A percentile compares a stretch with the other conserved stretches of the same genome.
Conservation (phyloP, 2,888 invertebrate species). For the Scelioninae gen. 1 region DNA sequence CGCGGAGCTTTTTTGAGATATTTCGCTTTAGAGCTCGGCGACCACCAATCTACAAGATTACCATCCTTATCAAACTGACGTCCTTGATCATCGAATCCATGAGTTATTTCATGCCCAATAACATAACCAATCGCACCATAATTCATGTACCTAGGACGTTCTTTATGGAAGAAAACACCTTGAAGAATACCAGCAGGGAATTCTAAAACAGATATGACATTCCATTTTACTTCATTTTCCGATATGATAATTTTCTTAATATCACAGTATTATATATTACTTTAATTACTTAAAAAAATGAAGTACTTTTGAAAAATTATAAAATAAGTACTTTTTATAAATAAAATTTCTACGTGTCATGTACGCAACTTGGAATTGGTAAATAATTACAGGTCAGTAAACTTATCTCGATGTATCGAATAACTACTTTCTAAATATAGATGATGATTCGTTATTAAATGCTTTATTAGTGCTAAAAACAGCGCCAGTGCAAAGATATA, state of each 20-base stretch:
- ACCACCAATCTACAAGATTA: constrained; percentile 97
- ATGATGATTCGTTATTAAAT: background rate
- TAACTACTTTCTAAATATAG: no score
- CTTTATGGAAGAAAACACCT: constrained; percentile 94
- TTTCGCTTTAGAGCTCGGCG: constrained; percentile 90
- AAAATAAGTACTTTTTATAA: no score
- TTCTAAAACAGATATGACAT: constrained; percentile 86
- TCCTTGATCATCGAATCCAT: constrained; percentile 95
- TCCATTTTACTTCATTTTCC: no score
- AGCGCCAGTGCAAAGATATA: no score
- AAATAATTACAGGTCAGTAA: no score
- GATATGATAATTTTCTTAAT: no score
- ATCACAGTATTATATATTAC: no score
- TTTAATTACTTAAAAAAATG: no score
- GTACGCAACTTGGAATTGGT: no score
- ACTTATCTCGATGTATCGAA: no score
- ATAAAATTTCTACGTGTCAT: no score
- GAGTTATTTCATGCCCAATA: constrained; percentile 96
- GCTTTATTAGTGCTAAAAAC: background rate
- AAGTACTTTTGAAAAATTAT: constrained; percentile 13
- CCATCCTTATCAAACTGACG: constrained; percentile 96
- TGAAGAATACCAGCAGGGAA: constrained; percentile 97
- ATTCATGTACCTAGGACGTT: constrained; percentile 95
- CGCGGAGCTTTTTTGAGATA: constrained; percentile 93
- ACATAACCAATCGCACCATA: constrained; percentile 96